Base-by-base conservation (phyloP, 2,797 vertebrate genomes). In the Sebastes diaconus region DNA sequence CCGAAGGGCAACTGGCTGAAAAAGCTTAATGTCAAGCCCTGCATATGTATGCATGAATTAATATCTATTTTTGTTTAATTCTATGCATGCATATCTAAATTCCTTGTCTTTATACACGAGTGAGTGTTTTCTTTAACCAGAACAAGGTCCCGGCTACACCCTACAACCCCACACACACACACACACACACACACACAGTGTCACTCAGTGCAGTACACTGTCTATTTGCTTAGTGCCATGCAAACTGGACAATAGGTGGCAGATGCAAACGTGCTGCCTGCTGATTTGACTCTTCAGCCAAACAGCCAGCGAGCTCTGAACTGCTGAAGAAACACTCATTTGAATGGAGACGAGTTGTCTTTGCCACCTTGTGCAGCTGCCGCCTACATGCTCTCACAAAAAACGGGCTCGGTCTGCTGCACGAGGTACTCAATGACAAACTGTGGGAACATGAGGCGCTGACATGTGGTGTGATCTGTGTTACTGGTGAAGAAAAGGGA, bases 221-320 rank as follows among this genome's bases (percentile, higher is more conserved):
- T 52, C 32, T 84, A 67, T 80, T 77, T 85, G 65, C 68, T 59
- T 39, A 54, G 34, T 24, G 25, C 54, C 74, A 85, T 87, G 80
- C 80, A 86, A 81, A 87, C 63, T 79, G 80, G 61, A 82, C 84
- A 88, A 81, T 75, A 72, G 77, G 82, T 73, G 80, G 72, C 57
- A 76, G 79, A 83, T 88, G 83, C 84, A 89, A 88, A 90, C 42
- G 5, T 20, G 27, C 18, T 24, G 72, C 67, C 73, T 80, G 79
- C 80, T 87, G 55, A 92, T 89, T 90, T 90, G 88, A 85, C 85
- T 90, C 75, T 36, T 70, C 66, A 52, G 18, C 61, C 66, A 82
- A 87, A 79, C 83, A 85, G 39, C 12, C 85, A 68, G 57, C 6
- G 12, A 74, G 81, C 82, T 79, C 60, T 61, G 73, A 75, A 67